phyloP scores from a whole-genome alignment of 1,140 invertebrate genomes.

The Coelopa frigida region DNA sequence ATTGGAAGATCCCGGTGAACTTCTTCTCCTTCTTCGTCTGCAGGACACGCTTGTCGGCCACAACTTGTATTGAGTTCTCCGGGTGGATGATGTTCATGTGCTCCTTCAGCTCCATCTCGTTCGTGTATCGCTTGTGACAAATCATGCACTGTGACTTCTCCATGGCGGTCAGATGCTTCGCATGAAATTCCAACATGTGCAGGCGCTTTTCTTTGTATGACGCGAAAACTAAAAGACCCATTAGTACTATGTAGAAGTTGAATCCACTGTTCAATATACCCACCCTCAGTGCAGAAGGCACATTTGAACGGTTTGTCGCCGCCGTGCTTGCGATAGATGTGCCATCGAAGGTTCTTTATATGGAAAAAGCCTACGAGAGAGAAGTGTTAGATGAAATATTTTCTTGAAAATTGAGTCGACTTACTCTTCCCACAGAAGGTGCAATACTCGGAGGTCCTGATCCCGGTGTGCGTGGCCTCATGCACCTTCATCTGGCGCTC shows the following conservation, averaged over 20 bases:
- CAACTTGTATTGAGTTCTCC: conserved; percentile 20
- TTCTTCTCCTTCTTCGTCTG: conserved; percentile 31
- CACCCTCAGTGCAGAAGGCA: conserved; percentile 34
- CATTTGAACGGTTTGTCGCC: conserved; percentile 40
- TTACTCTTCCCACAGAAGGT: conserved; percentile 36
- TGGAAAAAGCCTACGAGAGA: conserved; percentile 32
- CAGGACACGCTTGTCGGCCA: conserved; percentile 34
- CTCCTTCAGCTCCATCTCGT: conserved; percentile 23
- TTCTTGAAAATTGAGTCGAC: conserved; percentile 3
- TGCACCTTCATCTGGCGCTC: conserved; percentile 34
- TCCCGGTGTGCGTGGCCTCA: conserved; percentile 31
- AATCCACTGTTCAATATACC: conserved; percentile 7
- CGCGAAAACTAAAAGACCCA: conserved; percentile 22
- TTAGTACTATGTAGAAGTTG: neutral
- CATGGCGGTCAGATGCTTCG: conserved; percentile 33
- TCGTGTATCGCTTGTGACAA: conserved; percentile 29
- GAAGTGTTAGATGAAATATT: neutral
- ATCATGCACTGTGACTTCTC: conserved; percentile 40
- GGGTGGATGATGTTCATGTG: conserved; percentile 30
- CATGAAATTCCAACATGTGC: conserved; percentile 34
- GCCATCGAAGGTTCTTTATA: conserved; percentile 37
- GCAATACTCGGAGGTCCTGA: conserved; percentile 32
- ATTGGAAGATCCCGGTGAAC: conserved; percentile 35
- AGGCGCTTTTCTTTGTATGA: conserved; percentile 36
- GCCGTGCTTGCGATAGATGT: conserved; percentile 36